Conservation (phyloP, 2,797 vertebrate genomes). For the Smutsia temminckii region DNA sequence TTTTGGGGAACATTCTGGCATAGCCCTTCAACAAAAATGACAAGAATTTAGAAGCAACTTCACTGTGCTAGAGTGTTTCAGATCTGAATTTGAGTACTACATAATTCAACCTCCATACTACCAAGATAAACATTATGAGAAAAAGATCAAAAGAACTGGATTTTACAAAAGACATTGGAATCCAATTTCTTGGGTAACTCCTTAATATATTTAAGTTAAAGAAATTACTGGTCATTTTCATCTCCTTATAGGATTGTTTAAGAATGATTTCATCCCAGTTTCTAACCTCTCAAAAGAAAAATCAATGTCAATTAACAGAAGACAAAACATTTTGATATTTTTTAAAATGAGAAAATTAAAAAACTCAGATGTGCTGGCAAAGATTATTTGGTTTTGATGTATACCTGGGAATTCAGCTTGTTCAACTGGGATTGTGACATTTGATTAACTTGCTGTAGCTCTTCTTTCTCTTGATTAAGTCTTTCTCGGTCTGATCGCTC, state of each 20-base stretch:
- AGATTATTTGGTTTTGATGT: conserved; percentile 57
- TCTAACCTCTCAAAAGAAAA: conserved; percentile 72
- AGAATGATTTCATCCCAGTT: conserved; percentile 83
- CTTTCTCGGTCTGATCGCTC: conserved; percentile 86
- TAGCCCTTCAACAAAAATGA: conserved; percentile 39
- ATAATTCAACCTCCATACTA: conserved; percentile 66
- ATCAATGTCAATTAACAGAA: conserved; percentile 71
- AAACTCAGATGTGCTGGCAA: conserved; percentile 54
- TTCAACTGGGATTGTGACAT: conserved; percentile 77
- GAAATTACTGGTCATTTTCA: conserved; percentile 67
- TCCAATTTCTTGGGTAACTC: conserved; percentile 56
- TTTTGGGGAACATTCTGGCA: conserved; percentile 42
- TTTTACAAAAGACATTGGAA: conserved; percentile 66
- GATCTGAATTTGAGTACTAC: conserved; percentile 59
- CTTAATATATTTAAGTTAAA: conserved; percentile 69
- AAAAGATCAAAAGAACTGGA: conserved; percentile 59
- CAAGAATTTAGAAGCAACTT: conserved; percentile 41
- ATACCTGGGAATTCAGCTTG: conserved; percentile 82
- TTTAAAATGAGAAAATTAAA: conserved; percentile 74
- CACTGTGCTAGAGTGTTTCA: not conserved
- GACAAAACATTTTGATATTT: conserved; percentile 67
- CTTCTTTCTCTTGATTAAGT: conserved; percentile 84
- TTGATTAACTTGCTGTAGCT: conserved; percentile 77
- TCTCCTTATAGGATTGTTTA: conserved; percentile 73
- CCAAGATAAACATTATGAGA: conserved; percentile 71